phyloP scores from a whole-genome alignment of 2,797 vertebrate species.

The Nannoperca obscura region DNA sequence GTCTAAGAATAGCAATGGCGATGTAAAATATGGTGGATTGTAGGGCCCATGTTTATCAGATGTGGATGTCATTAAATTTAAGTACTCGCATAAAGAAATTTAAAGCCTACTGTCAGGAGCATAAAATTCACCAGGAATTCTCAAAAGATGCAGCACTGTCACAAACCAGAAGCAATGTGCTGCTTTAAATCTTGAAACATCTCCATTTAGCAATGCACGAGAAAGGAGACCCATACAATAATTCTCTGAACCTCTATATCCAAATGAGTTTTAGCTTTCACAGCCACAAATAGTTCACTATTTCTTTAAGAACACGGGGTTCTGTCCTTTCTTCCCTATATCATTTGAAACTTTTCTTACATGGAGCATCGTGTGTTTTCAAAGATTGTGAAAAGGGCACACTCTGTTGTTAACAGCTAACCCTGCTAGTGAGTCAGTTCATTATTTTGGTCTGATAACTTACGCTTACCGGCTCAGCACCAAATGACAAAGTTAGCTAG shows the following conservation, averaged over 20 bases:
- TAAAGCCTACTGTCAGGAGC: conserved; percentile 28
- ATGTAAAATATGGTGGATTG: conserved; percentile 41
- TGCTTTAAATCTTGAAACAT: conserved; percentile 25
- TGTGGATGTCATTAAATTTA: conserved; percentile 49
- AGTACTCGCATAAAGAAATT: conserved; percentile 47
- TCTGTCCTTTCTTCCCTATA: not conserved
- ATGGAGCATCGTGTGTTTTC: not conserved
- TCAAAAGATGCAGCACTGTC: conserved; percentile 6
- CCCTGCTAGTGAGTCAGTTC: not conserved
- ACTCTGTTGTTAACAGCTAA: not conserved
- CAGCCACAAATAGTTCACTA: conserved; percentile 1
- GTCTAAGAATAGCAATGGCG: conserved; percentile 54
- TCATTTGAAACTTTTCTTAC: not conserved
- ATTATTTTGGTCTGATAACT: too few relatives aligned
- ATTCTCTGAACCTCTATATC: conserved; percentile 11
- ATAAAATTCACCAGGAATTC: conserved; percentile 35
- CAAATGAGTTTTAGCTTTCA: conserved; percentile 3
- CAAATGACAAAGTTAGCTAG: not conserved
- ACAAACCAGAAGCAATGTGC: conserved; percentile 16
- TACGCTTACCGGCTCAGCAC: not conserved
- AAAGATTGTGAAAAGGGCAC: not conserved
- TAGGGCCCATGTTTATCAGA: conserved; percentile 45
- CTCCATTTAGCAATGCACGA: conserved; percentile 18
- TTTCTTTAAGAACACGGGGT: not conserved
- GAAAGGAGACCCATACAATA: not conserved